A percentile compares a stretch with the other conserved stretches of the same genome.
Evolutionary conservation across 2,888 invertebrate genomes (phyloP).

Genomic region (Ptilodon capucinus): DNA sequence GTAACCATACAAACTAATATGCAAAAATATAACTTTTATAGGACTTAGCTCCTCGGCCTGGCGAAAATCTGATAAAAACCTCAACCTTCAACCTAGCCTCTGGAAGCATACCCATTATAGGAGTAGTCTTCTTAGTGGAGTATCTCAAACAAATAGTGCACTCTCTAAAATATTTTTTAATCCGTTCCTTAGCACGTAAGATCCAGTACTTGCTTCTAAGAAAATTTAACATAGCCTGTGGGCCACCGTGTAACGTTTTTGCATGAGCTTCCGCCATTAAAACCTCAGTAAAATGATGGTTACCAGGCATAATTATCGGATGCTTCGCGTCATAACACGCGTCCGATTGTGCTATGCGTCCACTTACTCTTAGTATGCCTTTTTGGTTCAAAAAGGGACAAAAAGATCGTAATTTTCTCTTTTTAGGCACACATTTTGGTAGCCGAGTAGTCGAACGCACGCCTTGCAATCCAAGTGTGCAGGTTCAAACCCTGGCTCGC

Average conservation of each 20-base stretch:
- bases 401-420: background rate
- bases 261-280: background rate
- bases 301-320: background rate
- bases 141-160: background rate
- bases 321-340: background rate
- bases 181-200: background rate
- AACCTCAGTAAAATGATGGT: background rate
- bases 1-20: constrained; percentile 12
- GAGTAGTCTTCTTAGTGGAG: background rate
- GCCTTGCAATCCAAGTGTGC: no score
- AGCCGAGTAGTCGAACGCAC: no score
- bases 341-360: background rate
- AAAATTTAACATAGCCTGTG: background rate
- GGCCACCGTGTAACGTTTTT: background rate
- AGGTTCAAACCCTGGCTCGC: no score
- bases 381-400: background rate
- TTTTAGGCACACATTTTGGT: no score
- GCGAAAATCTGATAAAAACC: background rate
- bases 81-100: background rate
- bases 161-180: background rate
- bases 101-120: background rate
- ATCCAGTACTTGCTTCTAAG: background rate
- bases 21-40: constrained; percentile 1
- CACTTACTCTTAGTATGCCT: background rate
- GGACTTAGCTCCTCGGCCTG: background rate